phyloP scores from a whole-genome alignment of 2,888 invertebrate genomes.

The Metallyticus violacea region DNA sequence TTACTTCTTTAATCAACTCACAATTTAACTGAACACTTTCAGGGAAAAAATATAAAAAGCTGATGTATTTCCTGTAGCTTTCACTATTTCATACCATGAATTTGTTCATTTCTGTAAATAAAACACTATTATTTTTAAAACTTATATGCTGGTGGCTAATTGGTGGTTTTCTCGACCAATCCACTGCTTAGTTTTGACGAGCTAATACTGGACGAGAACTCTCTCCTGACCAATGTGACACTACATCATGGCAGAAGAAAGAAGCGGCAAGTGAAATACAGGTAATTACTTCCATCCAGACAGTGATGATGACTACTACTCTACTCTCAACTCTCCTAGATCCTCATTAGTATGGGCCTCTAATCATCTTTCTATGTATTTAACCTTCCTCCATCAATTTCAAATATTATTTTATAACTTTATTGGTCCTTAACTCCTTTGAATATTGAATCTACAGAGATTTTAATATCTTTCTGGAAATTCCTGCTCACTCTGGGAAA shows the following conservation, averaged over 20 bases:
- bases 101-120: not conserved
- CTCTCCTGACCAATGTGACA: constrained; percentile 30
- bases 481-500: not conserved
- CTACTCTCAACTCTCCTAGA: not conserved
- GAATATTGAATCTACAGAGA: not conserved
- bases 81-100: not conserved
- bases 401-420: not conserved
- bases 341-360: constrained; percentile 2
- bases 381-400: not conserved
- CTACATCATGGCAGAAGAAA: constrained; percentile 18
- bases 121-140: not conserved
- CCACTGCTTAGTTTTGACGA: constrained; percentile 29
- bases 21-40: too few species aligned
- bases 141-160: constrained; percentile 2
- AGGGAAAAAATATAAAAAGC: too few species aligned
- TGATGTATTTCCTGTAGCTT: not conserved
- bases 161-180: constrained; percentile 25
- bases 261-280: constrained; percentile 31
- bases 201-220: constrained; percentile 30
- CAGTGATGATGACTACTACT: not conserved
- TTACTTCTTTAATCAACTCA: not conserved
- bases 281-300: constrained; percentile 21
- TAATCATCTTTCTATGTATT: not conserved
- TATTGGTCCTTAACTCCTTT: not conserved
- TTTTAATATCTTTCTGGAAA: not conserved